Conservation (phyloP, 2,888 invertebrate genomes). For the Pyrrhia umbra region DNA sequence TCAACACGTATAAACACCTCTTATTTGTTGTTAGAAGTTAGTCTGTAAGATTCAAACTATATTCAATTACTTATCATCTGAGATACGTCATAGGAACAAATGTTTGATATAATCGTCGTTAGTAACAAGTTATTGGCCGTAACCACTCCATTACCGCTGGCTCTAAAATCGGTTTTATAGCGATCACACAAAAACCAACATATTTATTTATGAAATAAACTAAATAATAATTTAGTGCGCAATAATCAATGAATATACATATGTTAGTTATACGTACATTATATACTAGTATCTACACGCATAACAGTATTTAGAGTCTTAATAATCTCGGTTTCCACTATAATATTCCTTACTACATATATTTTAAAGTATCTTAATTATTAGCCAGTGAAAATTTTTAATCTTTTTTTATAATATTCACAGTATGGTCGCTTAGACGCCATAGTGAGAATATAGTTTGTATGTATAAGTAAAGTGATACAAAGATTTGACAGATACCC, state of each 20-base stretch:
- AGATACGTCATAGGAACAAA: constrained; percentile 53
- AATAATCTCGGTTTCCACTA: constrained; percentile 48
- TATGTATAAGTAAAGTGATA: constrained; percentile 63
- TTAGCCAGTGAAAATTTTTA: constrained; percentile 39
- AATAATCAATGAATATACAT: constrained; percentile 75
- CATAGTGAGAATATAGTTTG: constrained; percentile 43
- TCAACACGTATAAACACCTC: constrained; percentile 64
- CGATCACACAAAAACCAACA: constrained; percentile 54
- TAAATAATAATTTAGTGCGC: constrained; percentile 68
- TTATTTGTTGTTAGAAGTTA: constrained; percentile 72
- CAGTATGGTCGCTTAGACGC: constrained; percentile 37
- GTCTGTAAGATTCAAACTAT: constrained; percentile 72
- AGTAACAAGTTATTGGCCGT: constrained; percentile 35
- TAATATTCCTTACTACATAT: constrained; percentile 44
- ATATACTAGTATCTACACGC: constrained; percentile 70
- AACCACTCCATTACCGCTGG: constrained; percentile 54
- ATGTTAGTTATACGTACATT: constrained; percentile 62
- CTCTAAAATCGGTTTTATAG: constrained; percentile 60
- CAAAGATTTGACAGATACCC: constrained; percentile 55
- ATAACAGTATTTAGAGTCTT: constrained; percentile 70
- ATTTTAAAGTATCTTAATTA: constrained; percentile 36
- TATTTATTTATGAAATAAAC: constrained; percentile 64
- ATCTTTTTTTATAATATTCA: constrained; percentile 29
- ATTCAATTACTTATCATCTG: constrained; percentile 68
- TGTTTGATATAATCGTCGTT: constrained; percentile 39